Conservation (phyloP, 2,888 invertebrate genomes). For the Pachydiplax longipennis region DNA sequence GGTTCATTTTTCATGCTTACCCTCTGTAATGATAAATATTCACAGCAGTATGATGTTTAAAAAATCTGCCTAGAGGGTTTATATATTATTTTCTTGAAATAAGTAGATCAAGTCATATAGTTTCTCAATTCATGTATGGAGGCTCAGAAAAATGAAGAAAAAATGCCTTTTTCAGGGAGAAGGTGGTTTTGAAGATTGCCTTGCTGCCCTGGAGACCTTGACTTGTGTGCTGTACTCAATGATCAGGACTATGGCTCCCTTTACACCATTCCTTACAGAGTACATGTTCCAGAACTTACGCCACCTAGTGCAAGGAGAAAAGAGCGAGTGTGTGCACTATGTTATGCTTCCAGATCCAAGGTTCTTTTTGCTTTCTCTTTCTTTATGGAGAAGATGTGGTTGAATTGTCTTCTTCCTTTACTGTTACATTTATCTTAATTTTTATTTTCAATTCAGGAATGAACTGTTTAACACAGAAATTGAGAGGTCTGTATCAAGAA, state of each 20-base stretch:
- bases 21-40: no score
- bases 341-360: slow-evolving; percentile 82
- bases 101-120: no score
- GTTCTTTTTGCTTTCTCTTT: slow-evolving; percentile 49
- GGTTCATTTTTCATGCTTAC: no score
- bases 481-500: slow-evolving; percentile 86
- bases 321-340: slow-evolving; percentile 86
- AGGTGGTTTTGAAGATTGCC: slow-evolving; percentile 79
- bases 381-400: slow-evolving; percentile 28
- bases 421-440: slow-evolving; percentile 42
- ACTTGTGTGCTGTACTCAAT: slow-evolving; percentile 88
- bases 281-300: slow-evolving; percentile 91
- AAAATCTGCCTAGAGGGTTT: not conserved
- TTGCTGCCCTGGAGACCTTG: slow-evolving; percentile 84
- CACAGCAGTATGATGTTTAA: no score
- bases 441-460: slow-evolving; percentile 57
- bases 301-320: slow-evolving; percentile 66
- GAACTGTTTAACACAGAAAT: slow-evolving; percentile 82
- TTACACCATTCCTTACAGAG: slow-evolving; percentile 96
- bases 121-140: not conserved
- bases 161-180: slow-evolving; percentile 70
- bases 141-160: not conserved
- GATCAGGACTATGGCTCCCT: slow-evolving; percentile 94
- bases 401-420: not conserved
- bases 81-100: not conserved